Base-by-base conservation (phyloP, 2,797 vertebrate species). In the Dermochelys coriacea region DNA sequence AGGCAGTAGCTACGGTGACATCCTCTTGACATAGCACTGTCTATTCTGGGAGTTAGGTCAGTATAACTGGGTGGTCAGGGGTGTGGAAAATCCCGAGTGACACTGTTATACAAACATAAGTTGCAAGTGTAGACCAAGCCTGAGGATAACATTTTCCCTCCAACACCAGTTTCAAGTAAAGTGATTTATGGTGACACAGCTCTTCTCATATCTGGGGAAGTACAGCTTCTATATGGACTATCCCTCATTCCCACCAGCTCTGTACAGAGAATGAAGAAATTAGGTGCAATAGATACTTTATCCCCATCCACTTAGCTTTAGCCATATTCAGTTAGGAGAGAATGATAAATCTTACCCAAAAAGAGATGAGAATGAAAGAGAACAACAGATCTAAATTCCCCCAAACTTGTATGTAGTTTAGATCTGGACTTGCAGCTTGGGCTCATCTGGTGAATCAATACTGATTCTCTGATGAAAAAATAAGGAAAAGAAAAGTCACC, bases 231-330 rank as follows among this genome's bases (percentile, higher is more conserved):
- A 86, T 80, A 12, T 80, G 80, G 89, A 86, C 29, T 54, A 55
- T 68, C 74, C 84, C 51, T 89, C 57, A 86, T 92, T 94, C 88
- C 68, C 83, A 86, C 59, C n/a, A 82, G 34, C 80, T 82, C 68
- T 91, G 92, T 55, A 84, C 12, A 87, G 82, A 82, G 50, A 57
- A 25, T 61, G 41, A n/a, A 93, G 82, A 87, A 93, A 95, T 1
- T 29, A 93, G 79, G 84, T 57, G 75, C 4, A 95, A 86, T 51
- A 1, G 83, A 71, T 80, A 94, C 78, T 71, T 96, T 88, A 85
- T 93, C 85, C 45, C 74, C 74, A 94, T 90, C 92, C 94, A 93
- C 88, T 94, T 95, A 86, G 84, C 84, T 89, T 84, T 89, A 34
- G 71, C 79, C 23, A 27, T 93, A 91, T 88, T 93, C 49, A 75